These are phyloP conservation scores for Heliconius aoede DNA, from an alignment of 2,888 invertebrate species.

Conservation along the genomic window DNA sequence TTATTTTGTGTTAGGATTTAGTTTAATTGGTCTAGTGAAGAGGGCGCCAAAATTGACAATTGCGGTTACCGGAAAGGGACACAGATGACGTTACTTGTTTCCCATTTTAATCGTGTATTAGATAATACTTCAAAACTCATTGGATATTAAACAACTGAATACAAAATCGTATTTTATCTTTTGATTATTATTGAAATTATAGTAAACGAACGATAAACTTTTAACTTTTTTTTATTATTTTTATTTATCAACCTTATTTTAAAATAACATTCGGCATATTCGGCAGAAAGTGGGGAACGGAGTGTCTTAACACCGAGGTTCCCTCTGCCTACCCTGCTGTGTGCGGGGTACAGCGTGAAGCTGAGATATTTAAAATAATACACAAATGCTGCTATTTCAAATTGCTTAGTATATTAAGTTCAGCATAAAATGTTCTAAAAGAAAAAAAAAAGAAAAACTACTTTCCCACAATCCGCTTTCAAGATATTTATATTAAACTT, in stretches of 20 bases:
- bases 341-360: too few species aligned
- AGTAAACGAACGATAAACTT: too few species aligned
- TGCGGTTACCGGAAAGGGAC: neutral
- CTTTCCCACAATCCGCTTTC: conserved; percentile 10
- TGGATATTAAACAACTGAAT: neutral
- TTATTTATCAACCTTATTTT: too few species aligned
- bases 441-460: neutral
- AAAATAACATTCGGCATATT: too few species aligned
- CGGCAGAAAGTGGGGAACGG: too few species aligned
- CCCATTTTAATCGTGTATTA: neutral
- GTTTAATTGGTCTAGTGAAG: conserved; percentile 14
- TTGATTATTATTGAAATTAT: too few species aligned
- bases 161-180: neutral
- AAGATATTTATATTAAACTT: conserved; percentile 7
- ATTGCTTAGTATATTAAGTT: neutral
- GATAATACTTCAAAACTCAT: neutral
- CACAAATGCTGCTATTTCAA: neutral
- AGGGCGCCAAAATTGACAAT: conserved; percentile 6
- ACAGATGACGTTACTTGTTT: conserved; percentile 28
- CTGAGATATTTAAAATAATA: neutral
- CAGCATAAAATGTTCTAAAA: neutral
- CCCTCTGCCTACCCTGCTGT: too few species aligned
- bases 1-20: conserved; percentile 16
- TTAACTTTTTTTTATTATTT: neutral
- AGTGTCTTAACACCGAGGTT: too few species aligned